These are phyloP conservation scores for Eriosoma lanigerum DNA, from an alignment of 1,140 invertebrate species.

Conservation along the genomic window DNA sequence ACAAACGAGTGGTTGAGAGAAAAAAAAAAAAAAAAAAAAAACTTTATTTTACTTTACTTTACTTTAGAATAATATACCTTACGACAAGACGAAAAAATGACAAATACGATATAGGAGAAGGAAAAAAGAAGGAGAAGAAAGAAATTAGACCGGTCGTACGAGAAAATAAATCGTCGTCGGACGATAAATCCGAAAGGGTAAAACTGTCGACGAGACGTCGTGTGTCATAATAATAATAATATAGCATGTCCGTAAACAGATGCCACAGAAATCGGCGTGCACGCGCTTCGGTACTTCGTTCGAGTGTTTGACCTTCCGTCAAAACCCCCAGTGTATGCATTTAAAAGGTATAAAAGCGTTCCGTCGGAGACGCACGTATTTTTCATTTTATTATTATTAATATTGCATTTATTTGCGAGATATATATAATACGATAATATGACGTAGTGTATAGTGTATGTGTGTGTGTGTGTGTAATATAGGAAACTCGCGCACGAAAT, in stretches of 20 bases:
- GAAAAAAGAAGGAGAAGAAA: background rate
- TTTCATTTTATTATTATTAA: no score
- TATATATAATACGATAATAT: no score
- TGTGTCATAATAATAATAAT: conserved; percentile 45
- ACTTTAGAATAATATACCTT: no score
- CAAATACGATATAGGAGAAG: conserved; percentile 11
- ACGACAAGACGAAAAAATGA: conserved; percentile 12
- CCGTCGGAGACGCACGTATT: no score
- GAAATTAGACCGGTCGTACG: conserved; percentile 24
- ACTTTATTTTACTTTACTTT: no score
- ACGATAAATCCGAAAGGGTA: conserved; percentile 35
- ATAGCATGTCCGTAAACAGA: conserved; percentile 46
- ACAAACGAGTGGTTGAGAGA: no score
- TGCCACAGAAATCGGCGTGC: conserved; percentile 41
- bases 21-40: no score
- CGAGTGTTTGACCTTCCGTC: conserved; percentile 25
- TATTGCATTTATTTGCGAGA: no score
- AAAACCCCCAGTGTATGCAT: background rate
- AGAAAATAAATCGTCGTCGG: background rate
- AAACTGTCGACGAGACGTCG: conserved; percentile 31
- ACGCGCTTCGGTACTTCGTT: conserved; percentile 14
- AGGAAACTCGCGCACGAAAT: conserved; percentile 1
- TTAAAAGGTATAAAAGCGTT: no score
- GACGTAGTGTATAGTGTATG: no score
- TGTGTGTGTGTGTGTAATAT: background rate